A percentile compares a stretch with the other conserved stretches of the same genome.
phyloP scores from a whole-genome alignment of 30 jellyfish, hydroid and myxozoan species.

The Pelagia noctiluca region DNA sequence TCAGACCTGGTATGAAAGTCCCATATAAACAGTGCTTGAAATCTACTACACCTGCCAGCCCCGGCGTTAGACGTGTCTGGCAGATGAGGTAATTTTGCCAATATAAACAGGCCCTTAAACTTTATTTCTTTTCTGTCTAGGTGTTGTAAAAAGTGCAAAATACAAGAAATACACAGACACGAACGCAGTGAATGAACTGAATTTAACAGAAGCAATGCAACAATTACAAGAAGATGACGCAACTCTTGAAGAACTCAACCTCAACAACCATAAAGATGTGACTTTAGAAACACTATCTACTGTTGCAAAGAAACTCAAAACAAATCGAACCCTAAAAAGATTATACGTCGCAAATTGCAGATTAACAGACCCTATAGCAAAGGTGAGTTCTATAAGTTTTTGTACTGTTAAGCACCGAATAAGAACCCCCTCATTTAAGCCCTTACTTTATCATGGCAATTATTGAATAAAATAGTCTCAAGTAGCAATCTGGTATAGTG shows the following conservation, averaged over 20 bases:
- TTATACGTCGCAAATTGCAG: constrained; percentile 81
- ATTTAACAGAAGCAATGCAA: constrained; percentile 75
- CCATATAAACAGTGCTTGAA: no score
- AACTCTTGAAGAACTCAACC: constrained; percentile 73
- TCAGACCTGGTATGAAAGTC: no score
- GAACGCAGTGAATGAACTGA: constrained; percentile 89
- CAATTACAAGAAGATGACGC: constrained; percentile 68
- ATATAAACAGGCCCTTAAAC: no score
- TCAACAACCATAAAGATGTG: constrained; percentile 90
- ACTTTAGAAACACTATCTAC: constrained; percentile 59
- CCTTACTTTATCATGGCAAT: not conserved
- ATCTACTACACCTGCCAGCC: no score
- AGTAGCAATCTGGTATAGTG: not conserved
- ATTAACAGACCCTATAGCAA: constrained; percentile 68
- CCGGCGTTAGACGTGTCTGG: no score
- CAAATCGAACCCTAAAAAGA: constrained; percentile 57
- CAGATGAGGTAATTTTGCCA: not conserved
- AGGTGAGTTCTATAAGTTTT: constrained; percentile 52
- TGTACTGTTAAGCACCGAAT: not conserved
- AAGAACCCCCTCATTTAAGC: not conserved
- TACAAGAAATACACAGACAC: constrained; percentile 82
- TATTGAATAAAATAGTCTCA: not conserved
- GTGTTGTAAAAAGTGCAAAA: constrained; percentile 82
- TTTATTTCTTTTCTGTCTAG: constrained; percentile 23
- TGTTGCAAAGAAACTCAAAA: constrained; percentile 68